phyloP scores from a whole-genome alignment of 53 echinoderm and acorn worm species.

The Mesocentrotus franciscanus region DNA sequence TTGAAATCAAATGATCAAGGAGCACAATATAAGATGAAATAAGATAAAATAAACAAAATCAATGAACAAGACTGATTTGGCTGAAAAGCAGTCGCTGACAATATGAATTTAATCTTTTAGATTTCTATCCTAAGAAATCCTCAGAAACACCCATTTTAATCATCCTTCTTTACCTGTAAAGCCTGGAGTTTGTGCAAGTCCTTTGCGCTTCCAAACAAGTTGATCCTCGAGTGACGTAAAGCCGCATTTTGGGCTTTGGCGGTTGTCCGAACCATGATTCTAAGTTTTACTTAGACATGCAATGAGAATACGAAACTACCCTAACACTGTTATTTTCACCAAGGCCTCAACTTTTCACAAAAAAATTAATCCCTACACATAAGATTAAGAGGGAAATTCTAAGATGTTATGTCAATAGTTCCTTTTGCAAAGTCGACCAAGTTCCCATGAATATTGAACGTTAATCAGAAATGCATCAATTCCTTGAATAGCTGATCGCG shows the following conservation, averaged over 20 bases:
- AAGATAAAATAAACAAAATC: too few relatives aligned
- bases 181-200: constrained; percentile 55
- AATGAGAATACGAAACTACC: not conserved
- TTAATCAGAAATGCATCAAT: not conserved
- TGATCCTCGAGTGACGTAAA: constrained; percentile 49
- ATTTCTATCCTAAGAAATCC: too few relatives aligned
- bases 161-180: not conserved
- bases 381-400: not conserved
- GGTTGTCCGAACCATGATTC: constrained; percentile 46
- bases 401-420: not conserved
- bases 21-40: too few relatives aligned
- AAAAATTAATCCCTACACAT: not conserved
- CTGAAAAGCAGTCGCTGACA: too few relatives aligned
- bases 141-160: too few relatives aligned
- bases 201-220: constrained; percentile 54
- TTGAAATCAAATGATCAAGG: too few relatives aligned
- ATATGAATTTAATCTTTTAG: too few relatives aligned
- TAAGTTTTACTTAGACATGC: not conserved
- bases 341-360: not conserved
- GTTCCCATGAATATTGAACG: not conserved
- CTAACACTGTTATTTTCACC: not conserved
- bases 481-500: not conserved
- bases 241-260: constrained; percentile 44
- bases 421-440: not conserved
- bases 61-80: too few relatives aligned